Percentiles rank a stretch among this genome's conserved stretches.
Conservation (phyloP, 2,888 invertebrate genomes). For the Mythimna pallens region DNA sequence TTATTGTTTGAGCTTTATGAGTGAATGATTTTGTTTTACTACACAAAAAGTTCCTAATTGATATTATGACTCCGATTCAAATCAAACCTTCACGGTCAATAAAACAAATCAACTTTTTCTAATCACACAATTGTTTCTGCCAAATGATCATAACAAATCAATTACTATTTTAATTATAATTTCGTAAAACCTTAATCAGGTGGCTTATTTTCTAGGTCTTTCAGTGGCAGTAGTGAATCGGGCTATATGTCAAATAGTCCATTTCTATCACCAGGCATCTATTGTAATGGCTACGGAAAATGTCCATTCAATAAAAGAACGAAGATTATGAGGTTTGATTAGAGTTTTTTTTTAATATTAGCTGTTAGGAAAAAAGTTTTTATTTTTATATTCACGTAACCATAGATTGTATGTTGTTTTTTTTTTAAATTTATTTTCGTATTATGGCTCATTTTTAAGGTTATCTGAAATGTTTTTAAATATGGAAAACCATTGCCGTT, state of each 20-base stretch:
- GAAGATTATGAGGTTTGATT: slow-evolving; percentile 65
- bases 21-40: slow-evolving; percentile 7
- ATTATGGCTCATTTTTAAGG: background rate
- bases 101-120: slow-evolving; percentile 61
- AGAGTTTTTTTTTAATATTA: slow-evolving; percentile 17
- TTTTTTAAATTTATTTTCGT: background rate
- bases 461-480: background rate
- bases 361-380: background rate
- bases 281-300: slow-evolving; percentile 76
- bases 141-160: slow-evolving; percentile 61
- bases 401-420: background rate
- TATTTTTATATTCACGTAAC: background rate
- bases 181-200: slow-evolving; percentile 58
- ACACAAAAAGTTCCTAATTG: background rate
- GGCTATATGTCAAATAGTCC: slow-evolving; percentile 77
- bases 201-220: slow-evolving; percentile 73
- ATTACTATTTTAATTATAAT: slow-evolving; percentile 57
- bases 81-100: slow-evolving; percentile 55
- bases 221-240: slow-evolving; percentile 75
- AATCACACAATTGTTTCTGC: slow-evolving; percentile 28
- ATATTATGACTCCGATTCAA: slow-evolving; percentile 21
- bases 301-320: slow-evolving; percentile 73
- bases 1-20: background rate
- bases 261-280: slow-evolving; percentile 64
- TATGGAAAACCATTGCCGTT: background rate